A percentile compares a stretch with the other conserved stretches of the same genome.
phyloP scores from a whole-genome alignment of 2,888 invertebrate species.

The Camptogramma bilineatum region DNA sequence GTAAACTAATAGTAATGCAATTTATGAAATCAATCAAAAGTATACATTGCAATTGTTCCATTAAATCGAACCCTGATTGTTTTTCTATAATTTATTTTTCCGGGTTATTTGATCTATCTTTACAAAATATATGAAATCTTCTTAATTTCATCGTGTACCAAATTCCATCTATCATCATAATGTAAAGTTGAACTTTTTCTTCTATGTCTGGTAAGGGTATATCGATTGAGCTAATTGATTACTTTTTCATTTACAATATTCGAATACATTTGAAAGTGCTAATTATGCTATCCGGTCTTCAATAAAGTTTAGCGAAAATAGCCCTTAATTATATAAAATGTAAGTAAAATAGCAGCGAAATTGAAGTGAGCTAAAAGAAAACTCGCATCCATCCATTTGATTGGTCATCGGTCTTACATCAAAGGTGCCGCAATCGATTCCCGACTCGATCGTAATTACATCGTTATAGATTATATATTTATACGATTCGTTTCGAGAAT shows the following conservation, averaged over 20 bases:
- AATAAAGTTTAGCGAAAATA: neutral
- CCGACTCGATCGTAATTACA: constrained; percentile 60
- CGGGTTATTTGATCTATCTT: neutral
- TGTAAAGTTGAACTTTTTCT: too few relatives aligned
- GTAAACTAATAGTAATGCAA: constrained; percentile 30
- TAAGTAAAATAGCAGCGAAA: constrained; percentile 22
- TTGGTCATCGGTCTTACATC: constrained; percentile 58
- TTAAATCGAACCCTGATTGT: neutral
- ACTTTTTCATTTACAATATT: neutral
- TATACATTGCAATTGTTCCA: neutral
- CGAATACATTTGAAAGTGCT: neutral
- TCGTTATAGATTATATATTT: constrained; percentile 46
- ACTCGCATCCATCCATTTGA: constrained; percentile 36
- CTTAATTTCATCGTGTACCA: too few relatives aligned
- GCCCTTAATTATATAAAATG: constrained; percentile 6
- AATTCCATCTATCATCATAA: too few relatives aligned
- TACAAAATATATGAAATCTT: too few relatives aligned
- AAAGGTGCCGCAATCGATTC: constrained; percentile 63
- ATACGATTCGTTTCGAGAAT: constrained; percentile 50
- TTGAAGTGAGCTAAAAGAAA: constrained; percentile 17
- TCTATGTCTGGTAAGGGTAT: too few relatives aligned
- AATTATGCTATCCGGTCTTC: neutral
- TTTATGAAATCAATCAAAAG: constrained; percentile 25
- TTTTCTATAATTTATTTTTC: neutral
- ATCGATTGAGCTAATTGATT: too few relatives aligned